Evolutionary conservation across 2,888 invertebrate species (phyloP).

Genomic region (Drosophila silvestris): DNA sequence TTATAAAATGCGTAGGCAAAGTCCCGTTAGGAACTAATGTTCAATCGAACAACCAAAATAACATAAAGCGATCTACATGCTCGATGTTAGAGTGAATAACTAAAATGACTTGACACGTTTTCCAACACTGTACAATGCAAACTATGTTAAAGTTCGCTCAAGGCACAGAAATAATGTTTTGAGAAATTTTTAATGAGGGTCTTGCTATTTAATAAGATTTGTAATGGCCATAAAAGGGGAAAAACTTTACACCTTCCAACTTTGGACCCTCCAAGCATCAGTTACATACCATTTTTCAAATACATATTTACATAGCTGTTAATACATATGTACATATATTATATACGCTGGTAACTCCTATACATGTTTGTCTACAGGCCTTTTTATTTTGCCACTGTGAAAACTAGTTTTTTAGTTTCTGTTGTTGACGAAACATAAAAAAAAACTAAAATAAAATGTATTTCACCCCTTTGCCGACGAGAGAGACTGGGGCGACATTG

Average conservation of each 20-base stretch:
- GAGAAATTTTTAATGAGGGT: not conserved
- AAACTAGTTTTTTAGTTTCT: slow-evolving; percentile 24
- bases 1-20: too few relatives aligned
- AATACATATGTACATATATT: not conserved
- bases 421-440: slow-evolving; percentile 3
- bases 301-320: not conserved
- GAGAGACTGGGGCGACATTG: slow-evolving; percentile 54
- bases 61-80: not conserved
- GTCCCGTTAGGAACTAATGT: not conserved
- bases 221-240: not conserved
- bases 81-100: not conserved
- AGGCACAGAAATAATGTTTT: not conserved
- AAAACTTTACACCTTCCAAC: not conserved
- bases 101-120: not conserved
- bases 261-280: not conserved
- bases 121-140: not conserved
- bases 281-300: not conserved
- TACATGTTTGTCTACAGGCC: not conserved
- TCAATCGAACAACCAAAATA: not conserved
- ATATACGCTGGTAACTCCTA: not conserved
- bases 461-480: slow-evolving; percentile 18
- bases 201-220: not conserved
- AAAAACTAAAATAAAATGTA: not conserved
- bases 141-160: not conserved
- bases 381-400: not conserved